These are phyloP conservation scores for Portevinia maculata DNA, from an alignment of 2,888 invertebrate genomes.

Conservation along the genomic window DNA sequence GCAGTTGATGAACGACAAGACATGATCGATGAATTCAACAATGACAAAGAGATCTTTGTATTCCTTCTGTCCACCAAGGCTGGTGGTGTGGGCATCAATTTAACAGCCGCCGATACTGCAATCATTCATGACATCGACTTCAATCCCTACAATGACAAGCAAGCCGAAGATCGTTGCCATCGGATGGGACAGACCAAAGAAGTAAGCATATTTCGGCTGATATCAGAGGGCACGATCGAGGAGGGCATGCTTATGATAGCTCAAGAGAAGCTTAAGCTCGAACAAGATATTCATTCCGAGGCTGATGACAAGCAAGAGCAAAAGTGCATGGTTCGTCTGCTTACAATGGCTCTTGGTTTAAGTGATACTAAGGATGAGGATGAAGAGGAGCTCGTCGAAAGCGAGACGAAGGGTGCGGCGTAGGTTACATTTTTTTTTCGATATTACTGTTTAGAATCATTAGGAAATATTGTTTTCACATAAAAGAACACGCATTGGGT, in stretches of 20 bases:
- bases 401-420: conserved; percentile 38
- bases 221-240: conserved; percentile 94
- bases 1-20: conserved; percentile 93
- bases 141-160: conserved; percentile 99
- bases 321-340: conserved; percentile 90
- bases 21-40: conserved; percentile 94
- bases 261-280: conserved; percentile 94
- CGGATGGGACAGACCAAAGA: conserved; percentile 91
- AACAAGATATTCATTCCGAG: conserved; percentile 91
- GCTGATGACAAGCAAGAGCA: conserved; percentile 85
- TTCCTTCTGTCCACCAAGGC: conserved; percentile 96
- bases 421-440: conserved; percentile 16
- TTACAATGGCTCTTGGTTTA: conserved; percentile 91
- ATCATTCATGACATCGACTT: conserved; percentile 98
- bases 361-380: conserved; percentile 74
- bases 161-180: conserved; percentile 96
- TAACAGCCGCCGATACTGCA: conserved; percentile 97
- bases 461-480: conserved; percentile 9
- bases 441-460: background rate
- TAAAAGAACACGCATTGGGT: conserved; percentile 2
- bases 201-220: conserved; percentile 92
- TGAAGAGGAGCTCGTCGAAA: conserved; percentile 76
- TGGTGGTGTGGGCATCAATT: conserved; percentile 97
- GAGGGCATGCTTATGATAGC: conserved; percentile 96
- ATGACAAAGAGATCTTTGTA: conserved; percentile 90